Percentiles rank a stretch among this genome's conserved stretches.
Evolutionary conservation across 2,797 vertebrate genomes (phyloP).

Genomic region (Bufotes viridis): DNA sequence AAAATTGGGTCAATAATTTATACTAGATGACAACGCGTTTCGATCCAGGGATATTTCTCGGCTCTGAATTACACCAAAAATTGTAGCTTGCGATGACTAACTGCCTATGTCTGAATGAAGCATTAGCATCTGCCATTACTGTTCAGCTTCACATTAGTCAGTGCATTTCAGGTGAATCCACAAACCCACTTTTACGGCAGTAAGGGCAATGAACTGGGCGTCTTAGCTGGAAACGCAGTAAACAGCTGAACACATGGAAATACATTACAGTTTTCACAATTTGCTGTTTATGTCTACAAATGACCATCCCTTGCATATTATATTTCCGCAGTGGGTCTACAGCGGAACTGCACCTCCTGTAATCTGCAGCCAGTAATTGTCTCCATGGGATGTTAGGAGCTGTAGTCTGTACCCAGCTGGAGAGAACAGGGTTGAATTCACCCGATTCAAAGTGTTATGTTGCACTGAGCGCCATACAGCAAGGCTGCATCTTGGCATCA

Average conservation of each 20-base stretch:
- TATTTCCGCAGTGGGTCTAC: not conserved
- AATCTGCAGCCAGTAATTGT: not conserved
- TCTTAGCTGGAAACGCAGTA: not conserved
- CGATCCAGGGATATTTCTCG: no score
- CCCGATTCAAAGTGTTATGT: constrained; percentile 33
- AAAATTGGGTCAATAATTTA: no score
- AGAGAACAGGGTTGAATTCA: constrained; percentile 3
- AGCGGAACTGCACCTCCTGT: not conserved
- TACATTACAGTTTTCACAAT: not conserved
- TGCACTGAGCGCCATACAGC: constrained; percentile 10
- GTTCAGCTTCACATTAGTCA: not conserved
- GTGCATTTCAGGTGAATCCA: constrained; percentile 4
- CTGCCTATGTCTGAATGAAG: not conserved
- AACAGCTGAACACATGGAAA: not conserved
- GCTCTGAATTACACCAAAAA: no score
- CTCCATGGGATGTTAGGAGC: constrained; percentile 1
- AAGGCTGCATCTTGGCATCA: constrained; percentile 32
- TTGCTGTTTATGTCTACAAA: not conserved
- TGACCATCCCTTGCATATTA: not conserved
- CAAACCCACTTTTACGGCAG: not conserved
- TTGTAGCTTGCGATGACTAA: not conserved
- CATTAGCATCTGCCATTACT: not conserved
- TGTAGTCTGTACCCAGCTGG: constrained; percentile 14
- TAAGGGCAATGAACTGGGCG: not conserved
- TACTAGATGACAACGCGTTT: no score